A percentile compares a stretch with the other conserved stretches of the same genome.
Conservation (phyloP, 2,797 vertebrate species). For the Argyrosomus regius region DNA sequence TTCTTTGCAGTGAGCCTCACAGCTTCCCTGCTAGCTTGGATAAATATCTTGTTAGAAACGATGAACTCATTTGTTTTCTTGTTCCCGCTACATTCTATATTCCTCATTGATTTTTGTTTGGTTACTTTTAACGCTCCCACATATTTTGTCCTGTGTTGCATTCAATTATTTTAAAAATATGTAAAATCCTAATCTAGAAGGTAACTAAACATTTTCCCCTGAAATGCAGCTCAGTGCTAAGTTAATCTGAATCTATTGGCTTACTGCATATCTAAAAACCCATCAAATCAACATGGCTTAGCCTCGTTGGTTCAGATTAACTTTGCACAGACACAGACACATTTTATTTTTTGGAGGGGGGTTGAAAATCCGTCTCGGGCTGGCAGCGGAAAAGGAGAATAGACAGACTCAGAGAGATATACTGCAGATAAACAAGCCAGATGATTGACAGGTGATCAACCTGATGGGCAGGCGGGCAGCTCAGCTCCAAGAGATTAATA, state of each 20-base stretch:
- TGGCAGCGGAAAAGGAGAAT: background rate
- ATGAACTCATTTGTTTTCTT: too few relatives aligned
- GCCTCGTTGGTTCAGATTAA: slow-evolving; percentile 36
- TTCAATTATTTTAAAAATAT: too few relatives aligned
- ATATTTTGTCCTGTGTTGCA: too few relatives aligned
- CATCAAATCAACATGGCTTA: slow-evolving; percentile 48
- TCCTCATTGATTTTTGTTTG: background rate
- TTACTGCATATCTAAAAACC: slow-evolving; percentile 29
- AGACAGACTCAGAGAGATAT: background rate
- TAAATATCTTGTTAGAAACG: too few relatives aligned
- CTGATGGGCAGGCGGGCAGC: background rate
- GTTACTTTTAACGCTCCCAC: background rate
- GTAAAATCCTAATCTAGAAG: background rate
- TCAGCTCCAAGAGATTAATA: slow-evolving; percentile 19
- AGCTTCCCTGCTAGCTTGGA: background rate
- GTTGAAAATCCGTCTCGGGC: background rate
- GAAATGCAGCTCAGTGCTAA: background rate
- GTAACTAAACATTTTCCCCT: background rate
- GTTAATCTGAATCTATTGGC: slow-evolving; percentile 6
- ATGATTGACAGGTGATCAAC: slow-evolving; percentile 47
- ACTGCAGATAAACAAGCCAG: slow-evolving; percentile 7
- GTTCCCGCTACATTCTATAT: too few relatives aligned
- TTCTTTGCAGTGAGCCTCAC: background rate
- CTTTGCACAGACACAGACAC: background rate
- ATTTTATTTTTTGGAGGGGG: background rate